These are phyloP conservation scores for Acanthosepion pharaonis DNA, from an alignment of 2,888 invertebrate species.

Conservation along the genomic window DNA sequence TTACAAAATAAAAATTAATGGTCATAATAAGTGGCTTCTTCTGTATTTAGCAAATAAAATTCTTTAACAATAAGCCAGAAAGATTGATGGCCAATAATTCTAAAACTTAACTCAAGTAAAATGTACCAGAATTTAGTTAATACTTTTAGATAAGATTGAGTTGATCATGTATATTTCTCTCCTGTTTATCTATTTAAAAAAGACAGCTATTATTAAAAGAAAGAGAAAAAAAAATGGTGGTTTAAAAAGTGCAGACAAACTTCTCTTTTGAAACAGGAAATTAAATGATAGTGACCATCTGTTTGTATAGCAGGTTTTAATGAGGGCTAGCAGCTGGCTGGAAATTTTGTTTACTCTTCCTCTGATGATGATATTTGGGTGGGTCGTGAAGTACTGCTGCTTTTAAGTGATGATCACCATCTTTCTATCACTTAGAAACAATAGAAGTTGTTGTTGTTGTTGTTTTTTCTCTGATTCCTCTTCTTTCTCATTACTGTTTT, in stretches of 20 bases:
- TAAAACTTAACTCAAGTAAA: too few relatives aligned
- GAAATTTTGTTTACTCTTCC: neutral
- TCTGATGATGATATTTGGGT: neutral
- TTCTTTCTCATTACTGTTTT: neutral
- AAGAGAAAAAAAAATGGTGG: neutral
- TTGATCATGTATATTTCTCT: too few relatives aligned
- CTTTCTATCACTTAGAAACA: neutral
- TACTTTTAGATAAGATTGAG: too few relatives aligned
- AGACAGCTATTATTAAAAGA: too few relatives aligned
- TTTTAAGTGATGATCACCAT: neutral
- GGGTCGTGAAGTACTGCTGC: neutral
- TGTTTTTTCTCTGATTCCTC: neutral
- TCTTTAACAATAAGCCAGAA: too few relatives aligned
- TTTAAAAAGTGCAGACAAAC: neutral
- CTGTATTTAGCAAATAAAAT: too few relatives aligned
- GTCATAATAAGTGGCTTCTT: too few relatives aligned
- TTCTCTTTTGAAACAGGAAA: slow-evolving; percentile 8
- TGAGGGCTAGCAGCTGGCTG: neutral
- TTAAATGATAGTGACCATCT: slow-evolving; percentile 33
- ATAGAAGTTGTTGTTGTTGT: neutral
- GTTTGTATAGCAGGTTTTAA: neutral
- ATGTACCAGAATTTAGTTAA: too few relatives aligned
- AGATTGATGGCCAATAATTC: too few relatives aligned
- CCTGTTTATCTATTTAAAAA: too few relatives aligned
- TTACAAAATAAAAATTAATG: too few relatives aligned